Percentiles rank a stretch among this genome's conserved stretches.
phyloP scores from a whole-genome alignment of 2,797 vertebrate species.

The Enteromius afrohamiltoni region DNA sequence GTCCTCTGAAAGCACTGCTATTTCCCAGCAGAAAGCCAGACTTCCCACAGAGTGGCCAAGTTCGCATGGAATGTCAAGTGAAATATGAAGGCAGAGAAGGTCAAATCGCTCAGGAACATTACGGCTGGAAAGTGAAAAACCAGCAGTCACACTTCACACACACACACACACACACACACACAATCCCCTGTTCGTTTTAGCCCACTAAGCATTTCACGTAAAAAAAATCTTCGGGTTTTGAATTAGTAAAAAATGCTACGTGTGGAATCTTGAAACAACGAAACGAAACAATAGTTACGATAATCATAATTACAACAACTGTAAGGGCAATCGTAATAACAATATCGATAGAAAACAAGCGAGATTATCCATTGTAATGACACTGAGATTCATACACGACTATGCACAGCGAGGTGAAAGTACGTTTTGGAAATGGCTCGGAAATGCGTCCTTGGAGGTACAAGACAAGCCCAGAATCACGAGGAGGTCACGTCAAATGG shows the following conservation, averaged over 20 bases:
- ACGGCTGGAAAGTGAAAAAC: slow-evolving; percentile 73
- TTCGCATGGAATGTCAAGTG: slow-evolving; percentile 79
- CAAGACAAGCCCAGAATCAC: slow-evolving; percentile 7
- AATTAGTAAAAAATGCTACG: slow-evolving; percentile 72
- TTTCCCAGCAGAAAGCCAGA: slow-evolving; percentile 79
- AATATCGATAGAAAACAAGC: slow-evolving; percentile 75
- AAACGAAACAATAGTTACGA: slow-evolving; percentile 69
- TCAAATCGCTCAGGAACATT: slow-evolving; percentile 75
- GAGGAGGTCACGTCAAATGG: neutral
- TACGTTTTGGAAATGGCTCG: slow-evolving; percentile 69
- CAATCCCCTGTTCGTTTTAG: slow-evolving; percentile 7
- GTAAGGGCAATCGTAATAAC: slow-evolving; percentile 72
- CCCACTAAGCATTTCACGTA: slow-evolving; percentile 63
- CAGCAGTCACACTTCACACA: slow-evolving; percentile 67
- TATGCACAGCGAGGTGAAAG: slow-evolving; percentile 78
- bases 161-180: slow-evolving; percentile 59
- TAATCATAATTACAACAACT: slow-evolving; percentile 77
- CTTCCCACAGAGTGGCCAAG: slow-evolving; percentile 79
- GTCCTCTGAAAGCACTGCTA: slow-evolving; percentile 69
- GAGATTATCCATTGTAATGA: slow-evolving; percentile 71
- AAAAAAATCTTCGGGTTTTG: slow-evolving; percentile 51
- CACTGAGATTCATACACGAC: slow-evolving; percentile 76
- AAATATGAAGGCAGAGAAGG: slow-evolving; percentile 77
- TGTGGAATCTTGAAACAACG: slow-evolving; percentile 76
- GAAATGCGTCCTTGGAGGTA: slow-evolving; percentile 49